Conservation (phyloP, 2,888 invertebrate genomes). For the Phorcus lineatus region DNA sequence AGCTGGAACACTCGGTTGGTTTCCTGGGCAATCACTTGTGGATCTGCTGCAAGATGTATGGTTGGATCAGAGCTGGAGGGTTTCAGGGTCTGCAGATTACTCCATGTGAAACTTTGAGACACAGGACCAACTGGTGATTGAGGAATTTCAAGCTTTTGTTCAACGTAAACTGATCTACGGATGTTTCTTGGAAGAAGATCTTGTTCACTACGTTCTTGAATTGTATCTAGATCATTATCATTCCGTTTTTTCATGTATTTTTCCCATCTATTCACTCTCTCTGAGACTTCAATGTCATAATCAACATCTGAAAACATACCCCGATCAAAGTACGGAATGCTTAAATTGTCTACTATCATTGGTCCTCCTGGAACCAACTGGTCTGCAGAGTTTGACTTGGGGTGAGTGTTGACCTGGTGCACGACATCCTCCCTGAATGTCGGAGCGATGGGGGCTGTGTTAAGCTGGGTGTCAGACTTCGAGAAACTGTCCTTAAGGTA, state of each 20-base stretch:
- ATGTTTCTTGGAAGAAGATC: constrained; percentile 43
- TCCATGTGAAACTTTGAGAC: constrained; percentile 23
- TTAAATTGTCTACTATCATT: constrained; percentile 30
- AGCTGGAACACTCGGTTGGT: constrained; percentile 39
- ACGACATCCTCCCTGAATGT: constrained; percentile 32
- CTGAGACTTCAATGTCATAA: constrained; percentile 68
- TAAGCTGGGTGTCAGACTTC: constrained; percentile 65
- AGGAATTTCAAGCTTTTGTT: constrained; percentile 23
- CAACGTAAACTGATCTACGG: constrained; percentile 37
- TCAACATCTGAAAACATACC: constrained; percentile 72
- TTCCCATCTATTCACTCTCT: constrained; percentile 70
- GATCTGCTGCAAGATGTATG: constrained; percentile 30
- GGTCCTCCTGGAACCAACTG: constrained; percentile 33
- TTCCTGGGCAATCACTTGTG: constrained; percentile 34
- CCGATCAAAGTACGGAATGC: constrained; percentile 44
- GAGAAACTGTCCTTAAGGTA: constrained; percentile 51
- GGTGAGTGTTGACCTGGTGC: constrained; percentile 32
- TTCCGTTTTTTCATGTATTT: constrained; percentile 56
- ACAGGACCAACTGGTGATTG: constrained; percentile 9
- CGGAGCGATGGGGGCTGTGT: constrained; percentile 39
- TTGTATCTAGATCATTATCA: constrained; percentile 47
- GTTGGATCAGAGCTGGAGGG: constrained; percentile 31
- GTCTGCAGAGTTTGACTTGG: constrained; percentile 45
- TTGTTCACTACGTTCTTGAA: constrained; percentile 47
- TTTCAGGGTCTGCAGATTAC: constrained; percentile 22